Base-by-base conservation (phyloP, 2,113 vertebrate genomes). In the Campylomormyrus tamandua region DNA sequence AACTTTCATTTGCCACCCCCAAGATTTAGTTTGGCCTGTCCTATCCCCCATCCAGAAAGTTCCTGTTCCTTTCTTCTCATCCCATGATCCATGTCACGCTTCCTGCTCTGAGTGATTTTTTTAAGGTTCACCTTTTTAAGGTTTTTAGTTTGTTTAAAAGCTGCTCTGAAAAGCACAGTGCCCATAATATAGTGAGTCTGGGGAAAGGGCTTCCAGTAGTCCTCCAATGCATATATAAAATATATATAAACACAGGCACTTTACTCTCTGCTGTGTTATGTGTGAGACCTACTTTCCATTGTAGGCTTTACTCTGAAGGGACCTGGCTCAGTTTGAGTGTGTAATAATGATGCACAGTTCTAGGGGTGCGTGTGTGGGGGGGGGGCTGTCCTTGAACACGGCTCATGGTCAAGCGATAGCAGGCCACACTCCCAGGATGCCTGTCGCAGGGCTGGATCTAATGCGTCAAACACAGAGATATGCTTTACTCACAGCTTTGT, bases 281-380 rank as follows among this genome's bases (percentile, higher is more conserved):
- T 19, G 35, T 80, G 35, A 80, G 74, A 80, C 74, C 74, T 80
- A 80, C 74, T 80, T 80, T 80, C 74, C 31, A 80, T 80, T 80
- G 74, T 80, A 70, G 62, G 62, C 62, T 70, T 70, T 17, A 8
- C 13, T 80, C 74, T 39, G 74, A 80, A 80, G 74, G 74, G 74
- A 80, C 74, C 35, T 42, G 74, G 74, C 74, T 80, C 74, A 80
- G 31, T 80, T 80, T 80, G 74, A 80, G 35, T 80, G 74, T 80
- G 31, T 80, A 19, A 42, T 42, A 80, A 42, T 17, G 74, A 39
- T 39, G 74, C 74, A 39, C 13, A 39, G 15, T 80, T 80, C 62
- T 70, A 27, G 62, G 7, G 62, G 27, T 27, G 27, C n/a, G 19
- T 56, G 11, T 10, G 53, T 10, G 53, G 17, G 19, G 19, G 56